Conservation (phyloP, 2,888 invertebrate genomes). For the Caenorhabditis zanzibari region DNA sequence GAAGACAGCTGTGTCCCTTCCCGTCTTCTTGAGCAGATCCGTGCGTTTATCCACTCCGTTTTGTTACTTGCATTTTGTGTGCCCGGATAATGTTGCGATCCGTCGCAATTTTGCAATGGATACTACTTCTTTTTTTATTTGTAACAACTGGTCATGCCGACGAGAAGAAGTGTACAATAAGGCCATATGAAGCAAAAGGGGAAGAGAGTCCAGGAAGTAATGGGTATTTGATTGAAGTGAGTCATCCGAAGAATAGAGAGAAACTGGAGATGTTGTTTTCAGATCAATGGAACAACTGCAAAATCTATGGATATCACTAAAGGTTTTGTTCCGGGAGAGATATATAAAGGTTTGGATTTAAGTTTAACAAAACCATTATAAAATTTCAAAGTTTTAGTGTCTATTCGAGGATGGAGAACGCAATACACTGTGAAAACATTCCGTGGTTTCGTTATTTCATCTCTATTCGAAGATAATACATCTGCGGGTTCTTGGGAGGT, state of each 20-base stretch:
- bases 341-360: slow-evolving; percentile 69
- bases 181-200: slow-evolving; percentile 76
- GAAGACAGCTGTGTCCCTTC: slow-evolving; percentile 49
- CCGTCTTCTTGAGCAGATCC: slow-evolving; percentile 13
- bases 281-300: slow-evolving; percentile 67
- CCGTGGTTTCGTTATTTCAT: slow-evolving; percentile 82
- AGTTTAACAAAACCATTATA: neutral
- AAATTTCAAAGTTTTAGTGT: no score
- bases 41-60: slow-evolving; percentile 21
- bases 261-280: neutral
- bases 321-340: slow-evolving; percentile 81
- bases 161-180: slow-evolving; percentile 64
- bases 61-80: slow-evolving; percentile 17
- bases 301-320: slow-evolving; percentile 62
- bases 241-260: slow-evolving; percentile 11
- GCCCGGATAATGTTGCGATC: slow-evolving; percentile 51
- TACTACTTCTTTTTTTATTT: slow-evolving; percentile 44
- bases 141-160: slow-evolving; percentile 6
- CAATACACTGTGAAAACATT: slow-evolving; percentile 84
- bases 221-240: slow-evolving; percentile 81
- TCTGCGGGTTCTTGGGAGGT: slow-evolving; percentile 82
- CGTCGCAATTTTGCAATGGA: slow-evolving; percentile 24
- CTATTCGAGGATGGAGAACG: slow-evolving; percentile 81
- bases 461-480: slow-evolving; percentile 74
- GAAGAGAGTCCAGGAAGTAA: slow-evolving; percentile 79